Evolutionary conservation across 2,113 vertebrate genomes (phyloP).

Genomic region (Heterotilapia buettikoferi): DNA sequence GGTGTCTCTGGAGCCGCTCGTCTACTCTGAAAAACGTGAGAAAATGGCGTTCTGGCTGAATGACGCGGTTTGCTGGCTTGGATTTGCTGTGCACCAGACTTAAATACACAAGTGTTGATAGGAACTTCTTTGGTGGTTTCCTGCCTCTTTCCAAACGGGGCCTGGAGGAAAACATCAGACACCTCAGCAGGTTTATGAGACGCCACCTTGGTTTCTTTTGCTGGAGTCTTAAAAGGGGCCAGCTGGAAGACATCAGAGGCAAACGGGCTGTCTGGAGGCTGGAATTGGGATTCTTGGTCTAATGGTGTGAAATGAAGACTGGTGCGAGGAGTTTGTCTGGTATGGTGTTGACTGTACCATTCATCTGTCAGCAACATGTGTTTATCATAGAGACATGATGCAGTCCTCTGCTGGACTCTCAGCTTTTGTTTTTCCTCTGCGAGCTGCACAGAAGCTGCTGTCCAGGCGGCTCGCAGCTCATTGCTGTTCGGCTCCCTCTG

Average conservation of each 20-base stretch:
- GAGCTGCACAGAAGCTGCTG: background rate
- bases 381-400: constrained; percentile 15
- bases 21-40: constrained; percentile 4
- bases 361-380: constrained; percentile 59
- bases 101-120: background rate
- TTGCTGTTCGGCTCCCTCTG: constrained; percentile 37
- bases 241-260: constrained; percentile 51
- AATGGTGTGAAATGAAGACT: constrained; percentile 60
- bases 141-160: constrained; percentile 83
- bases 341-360: constrained; percentile 56
- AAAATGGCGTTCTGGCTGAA: constrained; percentile 36
- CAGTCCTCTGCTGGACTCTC: constrained; percentile 16
- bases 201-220: constrained; percentile 45
- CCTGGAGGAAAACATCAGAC: constrained; percentile 83
- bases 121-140: constrained; percentile 54
- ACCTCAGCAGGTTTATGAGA: constrained; percentile 59
- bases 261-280: background rate
- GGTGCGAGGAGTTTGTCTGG: constrained; percentile 71
- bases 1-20: constrained; percentile 64
- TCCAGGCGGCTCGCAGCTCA: background rate
- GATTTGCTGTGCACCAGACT: background rate
- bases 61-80: background rate
- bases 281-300: background rate
- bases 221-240: constrained; percentile 40
- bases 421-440: constrained; percentile 54